A percentile compares a stretch with the other conserved stretches of the same genome.
Conservation (phyloP, 2,888 invertebrate genomes). For the Amblyjoppa fuscipennis region DNA sequence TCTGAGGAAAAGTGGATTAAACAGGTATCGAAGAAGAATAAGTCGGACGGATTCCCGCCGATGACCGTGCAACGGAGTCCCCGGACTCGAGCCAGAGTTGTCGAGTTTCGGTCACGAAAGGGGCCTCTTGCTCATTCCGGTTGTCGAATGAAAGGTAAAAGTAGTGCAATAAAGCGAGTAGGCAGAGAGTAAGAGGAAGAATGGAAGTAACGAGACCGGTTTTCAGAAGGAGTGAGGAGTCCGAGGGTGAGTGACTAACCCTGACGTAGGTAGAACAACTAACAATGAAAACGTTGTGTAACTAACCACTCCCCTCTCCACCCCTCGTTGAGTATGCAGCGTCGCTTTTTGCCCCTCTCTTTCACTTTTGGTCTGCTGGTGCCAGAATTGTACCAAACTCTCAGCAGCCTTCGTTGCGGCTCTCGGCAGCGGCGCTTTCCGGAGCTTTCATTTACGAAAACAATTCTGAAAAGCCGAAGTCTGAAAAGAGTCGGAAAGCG, state of each 20-base stretch:
- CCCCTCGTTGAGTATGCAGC: neutral
- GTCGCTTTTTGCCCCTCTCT: slow-evolving; percentile 48
- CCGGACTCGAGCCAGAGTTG: slow-evolving; percentile 14
- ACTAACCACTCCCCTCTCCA: slow-evolving; percentile 63
- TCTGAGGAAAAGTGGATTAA: slow-evolving; percentile 38
- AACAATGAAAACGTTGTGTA: slow-evolving; percentile 74
- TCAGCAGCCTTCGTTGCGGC: slow-evolving; percentile 29
- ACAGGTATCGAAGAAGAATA: neutral
- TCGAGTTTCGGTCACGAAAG: slow-evolving; percentile 46
- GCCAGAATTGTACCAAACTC: slow-evolving; percentile 34
- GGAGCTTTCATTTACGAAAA: slow-evolving; percentile 77
- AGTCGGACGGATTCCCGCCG: slow-evolving; percentile 37
- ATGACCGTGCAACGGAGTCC: slow-evolving; percentile 9
- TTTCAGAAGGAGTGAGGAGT: slow-evolving; percentile 32
- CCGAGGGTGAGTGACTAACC: slow-evolving; percentile 38
- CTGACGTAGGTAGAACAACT: slow-evolving; percentile 61
- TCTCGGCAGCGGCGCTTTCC: slow-evolving; percentile 64
- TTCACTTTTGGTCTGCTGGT: slow-evolving; percentile 46
- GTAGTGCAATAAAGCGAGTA: slow-evolving; percentile 23
- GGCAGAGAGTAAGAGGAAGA: slow-evolving; percentile 51
- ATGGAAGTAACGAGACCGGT: slow-evolving; percentile 55
- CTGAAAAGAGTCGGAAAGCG: slow-evolving; percentile 66
- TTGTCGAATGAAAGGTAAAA: slow-evolving; percentile 53
- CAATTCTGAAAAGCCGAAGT: slow-evolving; percentile 74
- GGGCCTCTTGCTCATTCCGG: slow-evolving; percentile 48